Conservation (phyloP, 2,888 invertebrate genomes). For the Spodoptera exigua region DNA sequence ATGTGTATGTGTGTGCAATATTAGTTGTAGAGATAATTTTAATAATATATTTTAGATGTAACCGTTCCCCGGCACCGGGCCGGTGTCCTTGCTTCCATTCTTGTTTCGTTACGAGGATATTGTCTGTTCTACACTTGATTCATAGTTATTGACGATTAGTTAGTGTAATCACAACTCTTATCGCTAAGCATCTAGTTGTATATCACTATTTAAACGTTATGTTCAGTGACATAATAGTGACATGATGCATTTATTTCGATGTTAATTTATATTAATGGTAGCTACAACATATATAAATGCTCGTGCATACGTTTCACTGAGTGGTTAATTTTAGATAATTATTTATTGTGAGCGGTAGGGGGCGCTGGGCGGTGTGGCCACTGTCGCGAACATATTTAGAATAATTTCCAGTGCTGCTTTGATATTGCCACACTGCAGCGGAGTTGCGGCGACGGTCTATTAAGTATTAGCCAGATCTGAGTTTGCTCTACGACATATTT, state of each 20-base stretch:
- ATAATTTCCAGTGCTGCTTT: conserved; percentile 75
- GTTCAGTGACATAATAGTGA: conserved; percentile 87
- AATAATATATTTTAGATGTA: conserved; percentile 79
- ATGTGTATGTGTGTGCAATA: conserved; percentile 90
- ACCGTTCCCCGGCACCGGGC: conserved; percentile 63
- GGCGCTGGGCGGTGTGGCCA: conserved; percentile 71
- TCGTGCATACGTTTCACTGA: conserved; percentile 83
- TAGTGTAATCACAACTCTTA: conserved; percentile 86
- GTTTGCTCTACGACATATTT: conserved; percentile 75
- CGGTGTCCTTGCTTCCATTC: conserved; percentile 76
- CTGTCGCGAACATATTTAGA: conserved; percentile 75
- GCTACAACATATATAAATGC: conserved; percentile 87
- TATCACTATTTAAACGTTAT: conserved; percentile 82
- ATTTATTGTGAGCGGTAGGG: conserved; percentile 78
- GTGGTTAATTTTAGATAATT: conserved; percentile 84
- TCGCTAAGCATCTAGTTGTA: conserved; percentile 84
- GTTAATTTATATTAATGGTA: conserved; percentile 88
- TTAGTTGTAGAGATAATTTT: conserved; percentile 84
- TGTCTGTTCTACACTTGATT: conserved; percentile 73
- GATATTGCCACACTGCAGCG: conserved; percentile 71
- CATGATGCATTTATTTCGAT: conserved; percentile 89
- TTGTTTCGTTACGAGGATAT: conserved; percentile 76
- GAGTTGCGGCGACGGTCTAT: conserved; percentile 62
- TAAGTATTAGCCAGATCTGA: conserved; percentile 83
- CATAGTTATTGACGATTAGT: conserved; percentile 80